Base-by-base conservation (phyloP, 2,888 invertebrate species). In the Xanthia icteritia region DNA sequence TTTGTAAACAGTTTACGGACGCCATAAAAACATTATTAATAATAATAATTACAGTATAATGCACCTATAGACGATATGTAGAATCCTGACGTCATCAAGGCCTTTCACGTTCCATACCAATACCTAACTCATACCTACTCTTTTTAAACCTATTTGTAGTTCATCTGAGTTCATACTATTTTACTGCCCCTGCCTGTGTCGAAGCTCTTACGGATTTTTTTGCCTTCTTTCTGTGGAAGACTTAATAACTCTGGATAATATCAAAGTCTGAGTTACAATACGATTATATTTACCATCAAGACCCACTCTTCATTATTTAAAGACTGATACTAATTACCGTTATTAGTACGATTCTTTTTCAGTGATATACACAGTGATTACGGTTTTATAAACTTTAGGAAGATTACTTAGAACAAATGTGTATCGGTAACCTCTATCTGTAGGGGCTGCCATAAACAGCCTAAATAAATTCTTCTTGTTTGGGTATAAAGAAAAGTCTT, bases 281-380 rank as follows among this genome's bases (percentile, higher is more conserved):
- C 31, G n/a, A 72, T 42, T n/a, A 48, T 39, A 8, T 45, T 73
- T 15, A 45, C 20, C 9, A 56, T 27, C 68, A 36, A 68, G 54
- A 36, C 39, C 51, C 58, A 56, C 60, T 36, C 23, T 60, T 48
- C 23, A 65, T 67, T 60, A 66, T 66, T 66, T 63, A 65, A 82
- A 84, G 81, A 81, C 84, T 82, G 84, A 80, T 64, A 48, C 67
- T 60, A 45, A 78, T 65, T 73, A 65, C 42, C 73, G 51, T 65
- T 71, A 60, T 56, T 60, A 72, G 36, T 75, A 58, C 48, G 20
- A 64, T 31, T 60, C 42, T 64, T 82, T 76, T 64, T 45, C 31
- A 45, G 58, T 73, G 51, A 63, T 20, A 36, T 20, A 31, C 20
- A 39, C 56, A 72, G n/a, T 65, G n/a, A 74, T 56, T 82, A 61